Conservation (phyloP, 2,797 vertebrate species). For the Rhodeus uyekii region DNA sequence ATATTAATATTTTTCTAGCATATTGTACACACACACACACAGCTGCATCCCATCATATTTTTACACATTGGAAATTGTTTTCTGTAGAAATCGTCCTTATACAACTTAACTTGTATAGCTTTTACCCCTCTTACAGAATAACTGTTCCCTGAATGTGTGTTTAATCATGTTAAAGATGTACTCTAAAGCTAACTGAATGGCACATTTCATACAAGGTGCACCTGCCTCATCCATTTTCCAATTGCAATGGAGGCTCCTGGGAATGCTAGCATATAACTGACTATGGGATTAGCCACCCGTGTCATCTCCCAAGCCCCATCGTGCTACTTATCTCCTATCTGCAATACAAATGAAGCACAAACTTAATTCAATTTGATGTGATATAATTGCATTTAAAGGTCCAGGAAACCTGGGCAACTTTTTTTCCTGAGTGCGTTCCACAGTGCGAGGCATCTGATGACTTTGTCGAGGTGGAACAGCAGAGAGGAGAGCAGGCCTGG, state of each 20-base stretch:
- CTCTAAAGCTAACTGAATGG: not conserved
- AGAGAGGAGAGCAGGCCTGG: constrained; percentile 18
- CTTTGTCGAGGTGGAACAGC: constrained; percentile 12
- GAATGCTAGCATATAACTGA: constrained; percentile 37
- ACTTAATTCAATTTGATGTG: constrained; percentile 47
- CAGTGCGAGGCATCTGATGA: constrained; percentile 14
- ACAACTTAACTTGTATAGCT: not conserved
- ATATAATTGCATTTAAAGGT: constrained; percentile 35
- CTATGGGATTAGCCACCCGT: constrained; percentile 52
- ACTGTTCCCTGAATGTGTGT: not conserved
- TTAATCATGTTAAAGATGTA: constrained; percentile 27
- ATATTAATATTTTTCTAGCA: not conserved
- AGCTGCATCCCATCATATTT: not conserved
- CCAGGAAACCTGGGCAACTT: constrained; percentile 7
- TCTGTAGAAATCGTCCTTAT: not conserved
- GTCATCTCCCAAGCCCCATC: constrained; percentile 46
- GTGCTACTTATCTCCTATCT: constrained; percentile 38
- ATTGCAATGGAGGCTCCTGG: constrained; percentile 41
- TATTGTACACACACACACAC: not conserved
- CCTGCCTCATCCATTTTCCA: not conserved
- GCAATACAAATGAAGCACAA: constrained; percentile 44
- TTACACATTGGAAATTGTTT: not conserved
- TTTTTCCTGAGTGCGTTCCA: not conserved
- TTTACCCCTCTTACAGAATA: not conserved
- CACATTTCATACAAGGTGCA: not conserved